Conservation (phyloP, 1,140 invertebrate genomes). For the Tetragnatha versicolor region DNA sequence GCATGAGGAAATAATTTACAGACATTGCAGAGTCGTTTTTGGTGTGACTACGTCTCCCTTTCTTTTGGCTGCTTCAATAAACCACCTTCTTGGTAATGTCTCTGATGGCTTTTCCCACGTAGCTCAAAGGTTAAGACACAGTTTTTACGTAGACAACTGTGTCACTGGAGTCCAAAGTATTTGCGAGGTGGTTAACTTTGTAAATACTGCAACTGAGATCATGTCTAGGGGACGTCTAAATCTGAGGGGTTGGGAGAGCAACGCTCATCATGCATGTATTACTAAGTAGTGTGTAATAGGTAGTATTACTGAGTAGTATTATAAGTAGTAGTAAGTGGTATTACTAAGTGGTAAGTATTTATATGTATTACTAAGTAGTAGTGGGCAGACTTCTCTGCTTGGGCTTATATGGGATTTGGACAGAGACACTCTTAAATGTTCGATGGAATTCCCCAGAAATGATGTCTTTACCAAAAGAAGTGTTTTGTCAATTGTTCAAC, state of each 20-base stretch:
- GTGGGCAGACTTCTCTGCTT: neutral
- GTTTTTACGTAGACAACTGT: conserved; percentile 34
- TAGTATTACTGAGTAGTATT: too few species aligned
- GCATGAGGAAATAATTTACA: neutral
- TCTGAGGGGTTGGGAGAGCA: conserved; percentile 2
- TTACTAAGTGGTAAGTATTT: too few species aligned
- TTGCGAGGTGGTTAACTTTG: too few species aligned
- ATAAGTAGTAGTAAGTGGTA: too few species aligned
- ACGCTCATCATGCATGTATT: neutral
- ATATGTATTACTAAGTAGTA: too few species aligned
- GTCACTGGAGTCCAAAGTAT: conserved; percentile 19
- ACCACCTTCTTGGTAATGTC: neutral
- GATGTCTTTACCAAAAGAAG: neutral
- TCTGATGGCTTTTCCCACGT: neutral
- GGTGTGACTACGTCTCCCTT: neutral
- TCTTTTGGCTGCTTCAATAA: neutral
- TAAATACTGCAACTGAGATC: neutral
- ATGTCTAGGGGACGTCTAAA: too few species aligned
- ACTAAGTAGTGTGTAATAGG: too few species aligned
- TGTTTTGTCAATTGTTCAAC: neutral
- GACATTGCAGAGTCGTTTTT: conserved; percentile 25
- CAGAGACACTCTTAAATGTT: neutral
- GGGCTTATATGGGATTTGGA: neutral
- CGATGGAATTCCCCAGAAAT: neutral
- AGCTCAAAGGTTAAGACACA: neutral